Conservation (phyloP, 37 sponge, comb jelly and placozoan genomes). For the Diacarnus erythraeanus region DNA sequence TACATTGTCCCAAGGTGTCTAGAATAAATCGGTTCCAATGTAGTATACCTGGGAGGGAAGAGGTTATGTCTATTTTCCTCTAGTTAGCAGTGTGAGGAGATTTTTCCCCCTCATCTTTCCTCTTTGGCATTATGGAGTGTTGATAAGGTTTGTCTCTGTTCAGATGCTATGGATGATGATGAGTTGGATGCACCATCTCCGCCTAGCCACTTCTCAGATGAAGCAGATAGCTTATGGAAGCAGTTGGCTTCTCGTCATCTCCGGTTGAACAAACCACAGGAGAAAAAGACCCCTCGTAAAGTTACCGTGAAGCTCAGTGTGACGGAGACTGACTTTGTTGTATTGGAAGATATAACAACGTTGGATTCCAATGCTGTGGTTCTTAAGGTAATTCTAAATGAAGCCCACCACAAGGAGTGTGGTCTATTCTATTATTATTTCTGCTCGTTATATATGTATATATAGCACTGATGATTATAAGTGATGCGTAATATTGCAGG, state of each 20-base stretch:
- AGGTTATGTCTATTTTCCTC: too few relatives aligned
- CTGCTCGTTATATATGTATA: not conserved
- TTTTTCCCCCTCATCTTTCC: too few relatives aligned
- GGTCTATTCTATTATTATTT: not conserved
- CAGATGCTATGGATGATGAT: not conserved
- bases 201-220: not conserved
- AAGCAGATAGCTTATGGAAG: not conserved
- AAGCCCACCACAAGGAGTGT: not conserved
- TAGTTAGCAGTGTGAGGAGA: too few relatives aligned
- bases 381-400: slow-evolving; percentile 73
- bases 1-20: too few relatives aligned
- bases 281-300: slow-evolving; percentile 42
- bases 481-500: slow-evolving; percentile 14
- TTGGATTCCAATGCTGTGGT: slow-evolving; percentile 80
- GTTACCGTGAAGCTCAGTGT: slow-evolving; percentile 74
- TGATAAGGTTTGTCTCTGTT: not conserved
- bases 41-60: too few relatives aligned
- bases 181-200: slow-evolving; percentile 1
- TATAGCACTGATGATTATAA: too few relatives aligned
- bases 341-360: slow-evolving; percentile 77
- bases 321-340: slow-evolving; percentile 92
- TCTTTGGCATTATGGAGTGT: too few relatives aligned
- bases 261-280: not conserved
- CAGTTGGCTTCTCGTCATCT: slow-evolving; percentile 6
- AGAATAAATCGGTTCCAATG: too few relatives aligned